Percentiles rank a stretch among this genome's conserved stretches.
phyloP scores from a whole-genome alignment of 2,797 vertebrate species.

The Tiaroga cobitis region DNA sequence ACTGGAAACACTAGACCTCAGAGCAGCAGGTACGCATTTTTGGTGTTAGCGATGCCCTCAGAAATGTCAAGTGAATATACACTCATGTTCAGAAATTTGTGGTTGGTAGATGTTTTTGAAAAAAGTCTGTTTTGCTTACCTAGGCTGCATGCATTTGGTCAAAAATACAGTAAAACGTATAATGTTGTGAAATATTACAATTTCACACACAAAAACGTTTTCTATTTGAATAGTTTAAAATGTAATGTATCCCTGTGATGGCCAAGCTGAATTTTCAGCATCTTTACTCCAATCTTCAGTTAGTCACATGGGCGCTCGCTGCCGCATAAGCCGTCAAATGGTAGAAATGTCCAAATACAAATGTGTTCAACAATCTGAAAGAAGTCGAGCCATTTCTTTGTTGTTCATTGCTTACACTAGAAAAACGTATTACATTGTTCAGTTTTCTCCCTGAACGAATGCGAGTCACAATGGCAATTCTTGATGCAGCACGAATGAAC shows the following conservation, averaged over 20 bases:
- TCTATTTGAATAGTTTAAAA: not conserved
- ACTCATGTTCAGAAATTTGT: not conserved
- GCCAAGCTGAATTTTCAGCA: no score
- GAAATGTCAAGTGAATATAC: not conserved
- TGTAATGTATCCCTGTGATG: not conserved
- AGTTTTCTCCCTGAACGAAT: no score
- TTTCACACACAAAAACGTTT: not conserved
- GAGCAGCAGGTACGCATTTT: slow-evolving; percentile 73
- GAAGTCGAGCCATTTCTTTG: no score
- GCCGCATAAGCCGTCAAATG: no score
- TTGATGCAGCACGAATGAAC: no score
- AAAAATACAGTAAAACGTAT: not conserved
- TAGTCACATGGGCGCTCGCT: no score
- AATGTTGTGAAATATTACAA: not conserved
- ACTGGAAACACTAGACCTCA: slow-evolving; percentile 67
- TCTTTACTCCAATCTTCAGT: no score
- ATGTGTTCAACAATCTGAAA: no score
- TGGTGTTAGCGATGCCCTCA: not conserved
- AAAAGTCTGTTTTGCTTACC: not conserved
- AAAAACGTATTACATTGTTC: no score
- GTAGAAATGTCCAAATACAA: no score
- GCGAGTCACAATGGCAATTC: no score
- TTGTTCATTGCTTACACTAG: no score
- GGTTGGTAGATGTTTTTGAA: not conserved
- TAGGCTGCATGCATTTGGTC: not conserved